Evolutionary conservation across 2,113 vertebrate species (phyloP).

Genomic region (Menura novaehollandiae): DNA sequence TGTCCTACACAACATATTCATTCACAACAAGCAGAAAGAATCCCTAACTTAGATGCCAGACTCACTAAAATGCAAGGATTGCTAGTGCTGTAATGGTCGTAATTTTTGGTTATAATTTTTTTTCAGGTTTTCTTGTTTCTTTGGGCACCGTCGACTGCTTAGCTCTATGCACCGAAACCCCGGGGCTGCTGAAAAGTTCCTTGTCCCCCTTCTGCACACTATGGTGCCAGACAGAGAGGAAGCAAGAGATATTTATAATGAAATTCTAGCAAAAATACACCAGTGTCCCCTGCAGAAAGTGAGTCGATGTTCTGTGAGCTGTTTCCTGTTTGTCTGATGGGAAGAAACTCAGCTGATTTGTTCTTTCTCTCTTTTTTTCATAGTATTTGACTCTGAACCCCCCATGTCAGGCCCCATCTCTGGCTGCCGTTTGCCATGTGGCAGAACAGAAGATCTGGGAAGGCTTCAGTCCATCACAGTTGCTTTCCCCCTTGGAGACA

Average conservation of each 20-base stretch:
- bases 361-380: neutral
- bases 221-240: neutral
- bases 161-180: neutral
- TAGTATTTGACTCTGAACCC: conserved; percentile 68
- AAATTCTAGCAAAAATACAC: conserved; percentile 81
- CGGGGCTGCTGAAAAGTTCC: conserved; percentile 72
- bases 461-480: conserved; percentile 62
- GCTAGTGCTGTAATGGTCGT: neutral
- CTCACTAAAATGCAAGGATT: neutral
- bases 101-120: neutral
- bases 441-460: conserved; percentile 64
- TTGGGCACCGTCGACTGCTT: neutral
- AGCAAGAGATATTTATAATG: conserved; percentile 78
- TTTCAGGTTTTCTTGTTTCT: conserved; percentile 36
- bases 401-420: conserved; percentile 49
- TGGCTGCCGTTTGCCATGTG: conserved; percentile 37
- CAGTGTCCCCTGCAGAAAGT: conserved; percentile 79
- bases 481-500: conserved; percentile 65
- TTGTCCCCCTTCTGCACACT: conserved; percentile 30
- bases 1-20: neutral
- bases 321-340: neutral
- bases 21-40: neutral
- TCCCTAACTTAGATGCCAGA: neutral
- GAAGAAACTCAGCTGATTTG: neutral
- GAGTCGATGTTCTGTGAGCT: neutral